A percentile compares a stretch with the other conserved stretches of the same genome.
These are phyloP conservation scores for Podabrus alpinus DNA, from an alignment of 2,888 invertebrate species.

Conservation along the genomic window DNA sequence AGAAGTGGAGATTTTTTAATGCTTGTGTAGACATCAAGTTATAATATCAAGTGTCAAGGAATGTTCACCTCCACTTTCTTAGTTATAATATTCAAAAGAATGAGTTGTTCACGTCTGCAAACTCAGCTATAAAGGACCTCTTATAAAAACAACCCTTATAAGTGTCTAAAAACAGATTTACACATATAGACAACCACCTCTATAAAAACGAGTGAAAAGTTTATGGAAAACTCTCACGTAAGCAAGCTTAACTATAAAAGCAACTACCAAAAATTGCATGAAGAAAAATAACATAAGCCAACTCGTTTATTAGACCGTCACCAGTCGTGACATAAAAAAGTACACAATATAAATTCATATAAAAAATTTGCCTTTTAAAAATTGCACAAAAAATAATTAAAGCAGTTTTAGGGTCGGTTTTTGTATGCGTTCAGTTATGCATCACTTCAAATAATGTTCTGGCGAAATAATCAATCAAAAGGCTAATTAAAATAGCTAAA, in stretches of 20 bases:
- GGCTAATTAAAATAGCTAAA: background rate
- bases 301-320: slow-evolving; percentile 3
- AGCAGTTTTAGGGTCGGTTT: background rate
- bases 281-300: slow-evolving; percentile 2
- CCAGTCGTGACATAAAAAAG: background rate
- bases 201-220: background rate
- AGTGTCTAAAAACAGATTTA: slow-evolving; percentile 3
- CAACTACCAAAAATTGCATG: background rate
- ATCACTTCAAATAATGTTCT: background rate
- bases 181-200: slow-evolving; percentile 1
- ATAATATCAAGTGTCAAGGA: background rate
- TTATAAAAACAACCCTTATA: slow-evolving; percentile 3
- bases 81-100: background rate
- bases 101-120: background rate
- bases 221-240: slow-evolving; percentile 1
- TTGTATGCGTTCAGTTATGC: background rate
- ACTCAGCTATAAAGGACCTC: background rate
- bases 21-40: background rate
- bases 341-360: background rate
- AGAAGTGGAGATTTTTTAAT: background rate
- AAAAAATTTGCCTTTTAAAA: background rate
- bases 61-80: background rate
- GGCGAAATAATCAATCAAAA: background rate
- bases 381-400: background rate
- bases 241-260: background rate